Evolutionary conservation across 92 coral and sea anemone genomes (phyloP).

Genomic region (Phenganax marumi): DNA sequence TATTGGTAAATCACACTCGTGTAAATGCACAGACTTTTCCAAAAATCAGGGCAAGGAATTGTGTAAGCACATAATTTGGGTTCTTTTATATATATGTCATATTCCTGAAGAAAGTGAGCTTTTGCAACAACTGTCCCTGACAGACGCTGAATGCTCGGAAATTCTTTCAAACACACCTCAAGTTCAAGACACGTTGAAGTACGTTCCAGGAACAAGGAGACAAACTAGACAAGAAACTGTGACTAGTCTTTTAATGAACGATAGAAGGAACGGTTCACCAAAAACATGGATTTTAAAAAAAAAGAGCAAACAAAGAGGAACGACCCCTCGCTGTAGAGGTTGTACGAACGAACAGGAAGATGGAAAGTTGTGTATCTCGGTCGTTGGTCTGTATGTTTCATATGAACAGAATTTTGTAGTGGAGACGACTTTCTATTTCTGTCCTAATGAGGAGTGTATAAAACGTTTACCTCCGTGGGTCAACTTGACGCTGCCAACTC

Average conservation of each 20-base stretch:
- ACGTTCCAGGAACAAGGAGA: constrained; percentile 5
- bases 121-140: constrained; percentile 49
- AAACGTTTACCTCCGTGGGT: constrained; percentile 29
- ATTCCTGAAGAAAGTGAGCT: constrained; percentile 53
- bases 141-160: constrained; percentile 39
- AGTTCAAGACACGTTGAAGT: constrained; percentile 24
- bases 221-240: constrained; percentile 44
- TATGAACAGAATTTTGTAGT: constrained; percentile 43
- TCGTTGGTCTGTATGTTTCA: constrained; percentile 38
- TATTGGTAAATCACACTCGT: constrained; percentile 15
- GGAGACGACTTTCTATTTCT: constrained; percentile 46
- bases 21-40: constrained; percentile 34
- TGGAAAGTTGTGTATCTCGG: constrained; percentile 24
- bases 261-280: constrained; percentile 34
- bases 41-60: constrained; percentile 51
- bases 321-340: constrained; percentile 43
- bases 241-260: constrained; percentile 38
- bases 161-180: constrained; percentile 37
- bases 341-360: constrained; percentile 28
- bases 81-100: constrained; percentile 49
- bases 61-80: constrained; percentile 50
- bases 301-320: constrained; percentile 37
- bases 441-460: constrained; percentile 26
- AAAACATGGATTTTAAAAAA: constrained; percentile 44
- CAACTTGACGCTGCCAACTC: constrained; percentile 38